Evolutionary conservation across 2,888 invertebrate genomes (phyloP).

Genomic region (Ochlodes sylvanus): DNA sequence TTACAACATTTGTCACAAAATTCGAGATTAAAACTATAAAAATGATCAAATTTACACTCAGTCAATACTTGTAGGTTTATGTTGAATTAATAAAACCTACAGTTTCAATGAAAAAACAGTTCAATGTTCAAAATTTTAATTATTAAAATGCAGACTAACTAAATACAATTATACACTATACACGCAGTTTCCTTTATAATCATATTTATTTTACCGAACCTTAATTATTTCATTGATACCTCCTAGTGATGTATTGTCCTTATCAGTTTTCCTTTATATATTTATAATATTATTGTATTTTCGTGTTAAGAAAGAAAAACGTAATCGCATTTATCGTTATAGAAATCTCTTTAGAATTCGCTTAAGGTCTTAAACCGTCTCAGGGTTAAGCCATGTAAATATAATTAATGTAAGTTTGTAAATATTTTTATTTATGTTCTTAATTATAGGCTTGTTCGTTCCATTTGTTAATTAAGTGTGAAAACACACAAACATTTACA

Average conservation of each 20-base stretch:
- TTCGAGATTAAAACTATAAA: background rate
- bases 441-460: slow-evolving; percentile 37
- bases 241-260: too few species aligned
- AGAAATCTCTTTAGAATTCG: slow-evolving; percentile 27
- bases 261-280: too few species aligned
- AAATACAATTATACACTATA: background rate
- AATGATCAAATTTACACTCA: background rate
- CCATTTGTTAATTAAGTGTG: slow-evolving; percentile 28
- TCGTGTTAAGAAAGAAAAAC: slow-evolving; percentile 39
- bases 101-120: too few species aligned
- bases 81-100: too few species aligned
- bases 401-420: slow-evolving; percentile 57
- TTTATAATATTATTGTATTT: slow-evolving; percentile 6
- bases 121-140: too few species aligned
- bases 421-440: slow-evolving; percentile 51
- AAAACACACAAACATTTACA: background rate
- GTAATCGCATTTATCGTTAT: slow-evolving; percentile 35
- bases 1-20: slow-evolving; percentile 6
- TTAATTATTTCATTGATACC: background rate
- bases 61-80: too few species aligned
- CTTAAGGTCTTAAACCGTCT: slow-evolving; percentile 30
- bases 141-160: background rate
- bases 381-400: slow-evolving; percentile 53
- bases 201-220: background rate
- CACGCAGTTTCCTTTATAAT: background rate